phyloP scores from a whole-genome alignment of 2,113 vertebrate species.

The Falco punctatus region DNA sequence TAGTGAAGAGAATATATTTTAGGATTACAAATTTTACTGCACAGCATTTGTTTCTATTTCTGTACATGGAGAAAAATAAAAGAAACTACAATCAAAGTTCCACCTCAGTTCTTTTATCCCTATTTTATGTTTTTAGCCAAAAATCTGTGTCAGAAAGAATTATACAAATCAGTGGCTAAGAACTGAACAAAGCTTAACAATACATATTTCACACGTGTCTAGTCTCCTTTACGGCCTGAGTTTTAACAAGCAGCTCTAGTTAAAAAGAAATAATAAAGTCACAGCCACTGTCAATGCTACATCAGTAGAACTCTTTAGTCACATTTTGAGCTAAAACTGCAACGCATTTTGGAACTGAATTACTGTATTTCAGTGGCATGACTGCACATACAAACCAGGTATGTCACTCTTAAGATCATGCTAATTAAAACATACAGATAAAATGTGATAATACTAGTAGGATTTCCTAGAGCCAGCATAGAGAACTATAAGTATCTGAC shows the following conservation, averaged over 20 bases:
- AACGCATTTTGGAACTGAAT: background rate
- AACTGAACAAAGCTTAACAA: background rate
- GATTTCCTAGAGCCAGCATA: background rate
- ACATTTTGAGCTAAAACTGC: background rate
- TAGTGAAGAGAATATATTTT: constrained; percentile 4
- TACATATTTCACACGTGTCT: background rate
- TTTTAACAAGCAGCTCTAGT: background rate
- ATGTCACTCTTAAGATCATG: background rate
- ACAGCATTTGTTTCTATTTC: background rate
- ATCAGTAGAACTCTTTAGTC: background rate
- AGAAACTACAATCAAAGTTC: background rate
- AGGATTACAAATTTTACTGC: background rate
- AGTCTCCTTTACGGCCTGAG: background rate
- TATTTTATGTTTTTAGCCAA: background rate
- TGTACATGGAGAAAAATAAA: background rate
- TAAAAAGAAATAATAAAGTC: background rate
- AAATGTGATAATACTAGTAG: background rate
- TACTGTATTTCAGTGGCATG: background rate
- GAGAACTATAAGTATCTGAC: background rate
- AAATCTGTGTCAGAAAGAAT: background rate
- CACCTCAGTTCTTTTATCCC: background rate
- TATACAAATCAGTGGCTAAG: background rate
- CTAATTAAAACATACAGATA: background rate
- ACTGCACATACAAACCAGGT: background rate
- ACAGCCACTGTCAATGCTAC: background rate